Base-by-base conservation (phyloP, 2,113 vertebrate genomes). In the Crotalus horridus region DNA sequence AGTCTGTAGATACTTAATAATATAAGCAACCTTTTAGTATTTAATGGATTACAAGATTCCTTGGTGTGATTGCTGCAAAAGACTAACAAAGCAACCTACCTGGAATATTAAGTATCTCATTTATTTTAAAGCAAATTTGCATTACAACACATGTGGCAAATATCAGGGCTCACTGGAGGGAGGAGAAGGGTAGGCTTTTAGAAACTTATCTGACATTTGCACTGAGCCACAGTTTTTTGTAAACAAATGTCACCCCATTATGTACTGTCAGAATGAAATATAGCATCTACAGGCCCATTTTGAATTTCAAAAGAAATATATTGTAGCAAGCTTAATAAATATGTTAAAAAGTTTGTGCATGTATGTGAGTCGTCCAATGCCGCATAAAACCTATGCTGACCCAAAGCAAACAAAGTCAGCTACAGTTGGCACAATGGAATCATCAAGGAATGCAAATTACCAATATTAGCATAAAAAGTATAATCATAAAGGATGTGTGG, bases 241-340 rank as follows among this genome's bases (percentile, higher is more conserved):
- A 55, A 96, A 91, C 13, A 86, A 94, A 81, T 88, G 87, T 61
- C 48, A 94, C 86, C 53, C 91, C 56, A 87, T 20, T 87, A 15
- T 89, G 74, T 53, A 85, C 33, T 74, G 15, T 91, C 92, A 48
- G 43, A 85, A 46, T 91, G 92, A 95, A 96, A 95, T 61, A 95
- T 1, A 81, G 91, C 88, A 93, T 53, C 58, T 94, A 39, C 56
- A 91, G 92, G 92, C 74, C 94, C 56, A 89, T 46, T 95, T 59
- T 64, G 88, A 96, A 86, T 89, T 95, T 94, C 90, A 89, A 94
- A 94, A 90, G 54, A 96, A 95, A 94, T 91, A 93, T 24, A 58
- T 43, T 26, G 89, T 94, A 61, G 89, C n/a, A 94, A 95, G 91
- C 89, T 95, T 90, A 93, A 81, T 88, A 93, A 91, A 94, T 48